Base-by-base conservation (phyloP, 2,888 invertebrate species). In the Nineta flava region DNA sequence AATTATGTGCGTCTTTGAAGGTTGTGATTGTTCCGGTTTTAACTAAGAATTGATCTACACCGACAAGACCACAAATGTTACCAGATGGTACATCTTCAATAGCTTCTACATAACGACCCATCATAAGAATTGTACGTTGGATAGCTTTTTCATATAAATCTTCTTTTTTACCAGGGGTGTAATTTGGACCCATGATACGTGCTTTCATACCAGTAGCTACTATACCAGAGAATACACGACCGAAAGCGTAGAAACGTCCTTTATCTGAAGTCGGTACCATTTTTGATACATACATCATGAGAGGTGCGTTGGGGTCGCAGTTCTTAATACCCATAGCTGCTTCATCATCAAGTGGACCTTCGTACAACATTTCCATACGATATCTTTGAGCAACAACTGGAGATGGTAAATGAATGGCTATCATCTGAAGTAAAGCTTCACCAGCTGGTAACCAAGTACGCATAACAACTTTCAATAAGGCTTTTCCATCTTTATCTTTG, bases 251-350 rank as follows among this genome's bases (percentile, higher is more conserved):
- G 84, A 99, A 99, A 66, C 99, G 87, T 54, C 99, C 99, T 76
- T 99, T 99, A 71, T 99, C 99, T 12, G 93, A 86, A 13, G 99
- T 99, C 57, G 99, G 99, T 67, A 99, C 99, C 99, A 99, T 99
- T 74, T 99, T 99, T 47, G 95, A 95, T 58, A 99, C 79, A 80
- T 99, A 99, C 99, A 99, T 99, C 96, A 99, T 99, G 52, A 99
- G 78, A 13, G 96, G 97, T 42, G 87, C 99, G 58, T 92, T 87
- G 12, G 97, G 86, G 70, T 99, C 94, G 65, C 99, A 99, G 64
- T 66, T 86, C 81, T 88, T 88, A 61, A 87, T 82, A 69, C 87
- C 91, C 55, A 91, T 58, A 57, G 94, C 95, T 53, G 81, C 83
- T 53, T 81, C 80, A 60, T 87, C 86, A 61, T 87, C 86, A 54